phyloP scores from a whole-genome alignment of 2,888 invertebrate genomes.

The Diplazon laetatorius region DNA sequence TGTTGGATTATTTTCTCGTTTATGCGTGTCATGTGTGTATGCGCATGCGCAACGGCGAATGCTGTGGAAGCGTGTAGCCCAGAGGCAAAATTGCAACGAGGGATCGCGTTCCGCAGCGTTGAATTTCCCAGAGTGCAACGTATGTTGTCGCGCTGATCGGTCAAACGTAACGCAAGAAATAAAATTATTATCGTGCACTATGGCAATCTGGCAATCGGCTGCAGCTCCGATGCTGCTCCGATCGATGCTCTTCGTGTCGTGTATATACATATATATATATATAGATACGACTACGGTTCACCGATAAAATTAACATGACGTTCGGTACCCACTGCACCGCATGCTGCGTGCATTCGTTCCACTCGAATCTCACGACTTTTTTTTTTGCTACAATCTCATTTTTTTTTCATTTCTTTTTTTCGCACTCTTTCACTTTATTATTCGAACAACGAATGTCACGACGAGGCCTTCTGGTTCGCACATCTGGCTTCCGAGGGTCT shows the following conservation, averaged over 20 bases:
- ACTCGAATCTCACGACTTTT: neutral
- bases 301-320: constrained; percentile 32
- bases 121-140: constrained; percentile 24
- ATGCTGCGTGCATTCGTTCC: constrained; percentile 10
- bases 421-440: neutral
- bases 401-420: no score
- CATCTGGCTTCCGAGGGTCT: neutral
- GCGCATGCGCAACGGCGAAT: neutral
- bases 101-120: constrained; percentile 41
- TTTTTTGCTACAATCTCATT: neutral
- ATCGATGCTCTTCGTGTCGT: neutral
- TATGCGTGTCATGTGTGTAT: neutral
- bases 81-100: constrained; percentile 32
- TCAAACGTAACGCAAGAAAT: constrained; percentile 70
- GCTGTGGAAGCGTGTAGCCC: constrained; percentile 29
- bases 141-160: constrained; percentile 57
- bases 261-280: no score
- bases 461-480: neutral
- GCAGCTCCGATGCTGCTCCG: neutral
- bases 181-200: constrained; percentile 69
- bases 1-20: constrained; percentile 12
- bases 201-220: constrained; percentile 8
- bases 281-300: no score
- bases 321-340: neutral
- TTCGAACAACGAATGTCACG: constrained; percentile 1